phyloP scores from a whole-genome alignment of 2,113 vertebrate genomes.

The Cavia porcellus region DNA sequence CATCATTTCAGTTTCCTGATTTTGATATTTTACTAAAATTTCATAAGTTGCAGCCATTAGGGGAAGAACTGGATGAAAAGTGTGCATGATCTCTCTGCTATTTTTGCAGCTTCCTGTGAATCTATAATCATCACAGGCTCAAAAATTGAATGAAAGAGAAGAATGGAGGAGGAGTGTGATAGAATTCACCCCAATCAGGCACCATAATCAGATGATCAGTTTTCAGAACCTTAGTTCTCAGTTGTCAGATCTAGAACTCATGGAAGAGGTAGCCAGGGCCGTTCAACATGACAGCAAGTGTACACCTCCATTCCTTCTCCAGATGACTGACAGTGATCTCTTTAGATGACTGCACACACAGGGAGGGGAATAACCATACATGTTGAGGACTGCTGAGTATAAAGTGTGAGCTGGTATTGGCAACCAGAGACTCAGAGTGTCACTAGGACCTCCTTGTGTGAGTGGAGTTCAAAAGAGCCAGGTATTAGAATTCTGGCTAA shows the following conservation, averaged over 20 bases:
- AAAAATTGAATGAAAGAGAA: neutral
- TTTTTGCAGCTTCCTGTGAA: neutral
- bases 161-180: neutral
- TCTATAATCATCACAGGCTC: neutral
- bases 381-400: neutral
- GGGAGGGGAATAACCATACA: neutral
- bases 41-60: neutral
- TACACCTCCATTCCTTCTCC: rapidly evolving
- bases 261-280: neutral
- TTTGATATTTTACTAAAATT: neutral
- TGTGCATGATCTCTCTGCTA: neutral
- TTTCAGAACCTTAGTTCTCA: neutral
- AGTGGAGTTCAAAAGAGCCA: neutral
- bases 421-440: neutral
- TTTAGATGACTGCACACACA: too few species aligned
- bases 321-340: neutral
- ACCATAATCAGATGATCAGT: neutral
- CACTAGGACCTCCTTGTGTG: too few species aligned
- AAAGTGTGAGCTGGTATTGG: neutral
- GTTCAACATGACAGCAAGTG: too few species aligned
- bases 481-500: neutral
- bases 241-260: neutral
- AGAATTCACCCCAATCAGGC: neutral
- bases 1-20: neutral
- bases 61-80: neutral